Base-by-base conservation (phyloP, 2,113 vertebrate species). In the Indicator maculatus region DNA sequence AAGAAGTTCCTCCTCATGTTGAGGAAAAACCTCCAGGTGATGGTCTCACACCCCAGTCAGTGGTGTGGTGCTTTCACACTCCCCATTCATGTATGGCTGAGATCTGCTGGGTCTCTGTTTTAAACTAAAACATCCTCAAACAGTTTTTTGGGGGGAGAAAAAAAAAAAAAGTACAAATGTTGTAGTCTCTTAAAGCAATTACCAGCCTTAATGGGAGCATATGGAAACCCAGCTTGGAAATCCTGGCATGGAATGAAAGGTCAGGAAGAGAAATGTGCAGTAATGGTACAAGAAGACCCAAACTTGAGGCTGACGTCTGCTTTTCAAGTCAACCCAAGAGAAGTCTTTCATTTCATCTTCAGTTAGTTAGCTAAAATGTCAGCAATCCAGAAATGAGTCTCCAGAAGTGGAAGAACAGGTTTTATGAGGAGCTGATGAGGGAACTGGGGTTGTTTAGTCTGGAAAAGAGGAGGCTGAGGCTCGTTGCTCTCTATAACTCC, bases 151-250 rank as follows among this genome's bases (percentile, higher is more conserved):
- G 6, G 55, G 31, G 4, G 2, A 0, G 0, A 0, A 6, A 15
- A 15, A 28, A 31, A 28, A 20, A 9, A 64, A 33, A 75, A 39
- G 13, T 65, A 41, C 31, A 76, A 73, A 76, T 55, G 16, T 72
- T 93, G 65, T 70, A 50, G 56, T 55, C 19, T 90, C 87, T 64
- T 66, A 74, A 77, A 88, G 81, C 86, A 86, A 28, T 80, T 85
- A 20, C n/a, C 45, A 91, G 55, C 53, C 20, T 79, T 85, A 86
- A 31, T 55, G 33, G 82, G 61, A 92, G 53, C 76, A 72, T 78
- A 33, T 71, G 83, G 88, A 82, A 93, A 69, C 23, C 17, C 94
- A 95, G 21, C 61, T 92, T 93, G 85, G 83, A 53, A 88, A 50
- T 64, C 44, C 56, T 93, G 92, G 71, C 64, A 6, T 59, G 79